Base-by-base conservation (phyloP, 2,113 vertebrate species). In the Stictonetta naevosa region DNA sequence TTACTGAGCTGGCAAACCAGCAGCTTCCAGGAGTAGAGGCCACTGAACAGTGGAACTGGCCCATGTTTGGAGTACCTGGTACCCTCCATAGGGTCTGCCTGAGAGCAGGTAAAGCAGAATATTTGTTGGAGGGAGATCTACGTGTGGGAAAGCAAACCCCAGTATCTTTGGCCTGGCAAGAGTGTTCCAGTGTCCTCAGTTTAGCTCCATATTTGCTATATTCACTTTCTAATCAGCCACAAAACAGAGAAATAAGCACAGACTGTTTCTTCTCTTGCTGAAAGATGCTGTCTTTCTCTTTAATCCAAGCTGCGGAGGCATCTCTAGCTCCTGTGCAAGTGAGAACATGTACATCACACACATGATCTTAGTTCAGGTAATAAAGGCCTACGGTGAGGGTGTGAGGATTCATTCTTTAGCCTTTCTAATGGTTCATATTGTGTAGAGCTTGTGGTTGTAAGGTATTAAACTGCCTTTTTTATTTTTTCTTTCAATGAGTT, bases 321-420 rank as follows among this genome's bases (percentile, higher is more conserved):
- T 29, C 46, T 0, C 0, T 40, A 48, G 36, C 33, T 82, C 46
- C 48, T 36, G 20, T 11, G 18, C 17, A 21, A n/a, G 46, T 2
- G 1, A 33, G 19, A 83, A 13, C 4, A 15, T 1, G 0, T 31
- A 8, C 22, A 15, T 42, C 28, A 9, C 29, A 13, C 3, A 0
- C 42, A n/a, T 48, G 1, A 0, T 31, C 53, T 59, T 63, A 31
- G 21, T 23, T 82, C 44, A 36, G 34, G 25, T 13, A 4, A 78
- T 68, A 73, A 82, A 59, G n/a, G 22, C 22, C 28, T 44, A 31
- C 0, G 0, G 42, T 59, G 42, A 48, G 29, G 10, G 20, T 9
- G 42, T 64, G 42, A 48, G 29, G 10, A 20, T 8, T 83, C 18
- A 23, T 52, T 25, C 44, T 75, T 62, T 34, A 62, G 25, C 10